Conservation (phyloP, 64 coral and sea anemone genomes). For the Orbicella faveolata region DNA sequence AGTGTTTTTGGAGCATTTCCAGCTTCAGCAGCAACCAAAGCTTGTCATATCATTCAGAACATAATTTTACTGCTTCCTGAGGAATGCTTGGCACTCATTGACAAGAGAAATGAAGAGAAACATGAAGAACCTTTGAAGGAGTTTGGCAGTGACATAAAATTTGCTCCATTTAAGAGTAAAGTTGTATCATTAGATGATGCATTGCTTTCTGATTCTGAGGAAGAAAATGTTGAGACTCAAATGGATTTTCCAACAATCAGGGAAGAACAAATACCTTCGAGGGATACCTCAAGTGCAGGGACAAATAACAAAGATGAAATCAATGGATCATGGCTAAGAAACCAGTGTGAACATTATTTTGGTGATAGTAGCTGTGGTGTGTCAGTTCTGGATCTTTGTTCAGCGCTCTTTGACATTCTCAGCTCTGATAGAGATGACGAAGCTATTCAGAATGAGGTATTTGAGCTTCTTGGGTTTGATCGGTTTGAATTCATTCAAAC, state of each 20-base stretch:
- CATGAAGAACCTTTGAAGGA: conserved; percentile 30
- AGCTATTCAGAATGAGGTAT: conserved; percentile 91
- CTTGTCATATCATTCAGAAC: conserved; percentile 70
- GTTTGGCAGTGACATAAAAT: conserved; percentile 84
- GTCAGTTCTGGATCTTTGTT: conserved; percentile 78
- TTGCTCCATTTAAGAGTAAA: conserved; percentile 27
- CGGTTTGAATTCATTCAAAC: conserved; percentile 93
- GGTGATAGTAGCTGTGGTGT: conserved; percentile 44
- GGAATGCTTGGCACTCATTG: conserved; percentile 58
- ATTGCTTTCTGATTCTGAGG: conserved; percentile 75
- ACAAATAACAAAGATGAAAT: not conserved
- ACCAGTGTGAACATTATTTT: conserved; percentile 76
- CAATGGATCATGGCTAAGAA: conserved; percentile 76
- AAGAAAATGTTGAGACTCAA: conserved; percentile 40
- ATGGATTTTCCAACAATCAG: conserved; percentile 2
- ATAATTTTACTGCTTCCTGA: conserved; percentile 58
- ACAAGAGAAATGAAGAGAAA: conserved; percentile 45
- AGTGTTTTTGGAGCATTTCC: conserved; percentile 82
- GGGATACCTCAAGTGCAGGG: not conserved
- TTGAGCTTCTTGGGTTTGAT: conserved; percentile 97
- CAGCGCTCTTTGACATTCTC: conserved; percentile 94
- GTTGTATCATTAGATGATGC: conserved; percentile 49
- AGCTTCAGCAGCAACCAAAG: conserved; percentile 75
- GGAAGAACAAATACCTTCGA: conserved; percentile 5
- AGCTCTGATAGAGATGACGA: conserved; percentile 81